Base-by-base conservation (phyloP, 1,140 invertebrate species). In the Druon quercuslanigerum region DNA sequence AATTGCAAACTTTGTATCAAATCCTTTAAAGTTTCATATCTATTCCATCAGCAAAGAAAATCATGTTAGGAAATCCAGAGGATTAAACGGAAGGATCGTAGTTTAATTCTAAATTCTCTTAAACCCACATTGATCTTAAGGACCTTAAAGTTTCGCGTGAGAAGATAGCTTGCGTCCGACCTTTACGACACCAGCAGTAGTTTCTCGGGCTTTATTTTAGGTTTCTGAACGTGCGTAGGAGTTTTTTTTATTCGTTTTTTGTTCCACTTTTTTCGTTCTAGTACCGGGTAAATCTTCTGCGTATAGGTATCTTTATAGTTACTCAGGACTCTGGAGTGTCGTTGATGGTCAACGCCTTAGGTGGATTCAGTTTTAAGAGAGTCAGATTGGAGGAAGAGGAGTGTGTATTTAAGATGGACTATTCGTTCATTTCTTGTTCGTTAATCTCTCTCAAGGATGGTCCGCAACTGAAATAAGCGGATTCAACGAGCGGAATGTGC, bases 401-500 rank as follows among this genome's bases (percentile, higher is more conserved):
- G 57, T 66, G 57, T 20, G 25, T 66, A 66, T 66, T 66, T 66
- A 66, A 66, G 57, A 66, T 66, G 57, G 57, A 66, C 57, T 11
- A 25, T 66, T 66, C 57, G 57, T 66, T 66, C 40, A 66, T 66
- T 66, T 66, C 57, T 66, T 66, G 57, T 66, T 66, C 57, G 40
- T 66, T 66, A 66, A 66, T 66, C 57, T 66, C 57, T 66, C 40
- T 33, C 25, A 66, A 66, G 57, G 57, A 66, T 25, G 57, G 40
- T 66, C 20, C 57, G 57, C 57, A 66, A 66, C 57, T 33, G 25
- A 66, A 66, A 66, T 25, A 25, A 66, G 57, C 20, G 57, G 25
- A 66, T 66, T 66, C 57, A 66, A 66, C 57, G 57, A 66, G 57
- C 57, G 57, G 57, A 66, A 66, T 66, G 57, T 25, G 57, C 57